Conservation (phyloP, 1,140 invertebrate species). For the Littorina saxatilis region DNA sequence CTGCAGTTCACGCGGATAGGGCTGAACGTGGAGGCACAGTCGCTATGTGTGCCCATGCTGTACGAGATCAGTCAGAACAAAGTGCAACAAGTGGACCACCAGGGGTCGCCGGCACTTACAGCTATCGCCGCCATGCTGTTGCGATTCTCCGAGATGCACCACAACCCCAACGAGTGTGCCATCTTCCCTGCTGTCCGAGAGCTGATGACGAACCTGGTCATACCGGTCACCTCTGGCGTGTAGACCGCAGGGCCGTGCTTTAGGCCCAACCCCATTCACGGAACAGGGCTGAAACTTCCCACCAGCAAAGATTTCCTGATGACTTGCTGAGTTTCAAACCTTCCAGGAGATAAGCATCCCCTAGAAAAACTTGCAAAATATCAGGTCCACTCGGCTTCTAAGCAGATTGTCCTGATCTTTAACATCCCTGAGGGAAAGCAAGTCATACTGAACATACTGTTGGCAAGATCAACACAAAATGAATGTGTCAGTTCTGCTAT, state of each 20-base stretch:
- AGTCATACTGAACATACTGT: no score
- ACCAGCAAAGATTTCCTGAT: constrained; percentile 89
- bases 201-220: constrained; percentile 85
- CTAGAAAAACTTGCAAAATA: no score
- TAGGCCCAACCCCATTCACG: no score
- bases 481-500: no score
- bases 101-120: constrained; percentile 56
- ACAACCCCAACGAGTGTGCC: constrained; percentile 85
- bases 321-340: constrained; percentile 80
- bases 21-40: constrained; percentile 81
- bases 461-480: no score
- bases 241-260: constrained; percentile 69
- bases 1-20: constrained; percentile 89
- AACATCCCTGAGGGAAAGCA: no score
- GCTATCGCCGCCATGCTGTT: constrained; percentile 83
- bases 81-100: constrained; percentile 88
- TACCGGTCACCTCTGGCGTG: constrained; percentile 57
- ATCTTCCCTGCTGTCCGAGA: constrained; percentile 92
- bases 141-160: constrained; percentile 81
- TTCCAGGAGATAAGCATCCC: neutral
- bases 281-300: constrained; percentile 80
- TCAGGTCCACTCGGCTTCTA: no score
- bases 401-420: no score
- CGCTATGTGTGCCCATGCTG: constrained; percentile 90
- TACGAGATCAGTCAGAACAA: constrained; percentile 91